Evolutionary conservation across 2,888 invertebrate species (phyloP).

Genomic region (Leptopilina syphax): DNA sequence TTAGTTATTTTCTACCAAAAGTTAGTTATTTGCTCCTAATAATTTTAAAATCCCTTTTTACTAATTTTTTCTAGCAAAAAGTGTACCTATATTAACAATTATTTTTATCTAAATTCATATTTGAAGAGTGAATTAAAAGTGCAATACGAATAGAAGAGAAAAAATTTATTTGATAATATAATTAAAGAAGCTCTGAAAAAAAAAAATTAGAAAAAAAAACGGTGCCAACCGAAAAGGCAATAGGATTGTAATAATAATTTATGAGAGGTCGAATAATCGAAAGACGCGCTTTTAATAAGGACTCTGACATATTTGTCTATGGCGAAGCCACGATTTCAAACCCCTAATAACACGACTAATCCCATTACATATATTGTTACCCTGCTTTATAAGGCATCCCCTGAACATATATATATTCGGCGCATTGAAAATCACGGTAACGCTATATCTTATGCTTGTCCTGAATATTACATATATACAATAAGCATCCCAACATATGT

Average conservation of each 20-base stretch:
- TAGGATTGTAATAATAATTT: conserved; percentile 36
- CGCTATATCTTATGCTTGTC: conserved; percentile 68
- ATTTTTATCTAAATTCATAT: too few species aligned
- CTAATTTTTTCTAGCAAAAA: too few species aligned
- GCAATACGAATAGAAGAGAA: too few species aligned
- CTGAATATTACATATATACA: conserved; percentile 67
- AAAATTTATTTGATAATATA: background rate
- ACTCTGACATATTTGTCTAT: conserved; percentile 38
- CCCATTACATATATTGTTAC: conserved; percentile 64
- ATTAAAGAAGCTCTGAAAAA: background rate
- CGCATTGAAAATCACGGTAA: conserved; percentile 72
- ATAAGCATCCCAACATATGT: conserved; percentile 59
- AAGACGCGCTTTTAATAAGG: conserved; percentile 38
- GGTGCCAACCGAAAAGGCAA: conserved; percentile 12
- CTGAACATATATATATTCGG: conserved; percentile 42
- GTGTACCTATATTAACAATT: too few species aligned
- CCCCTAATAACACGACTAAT: conserved; percentile 67
- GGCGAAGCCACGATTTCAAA: conserved; percentile 38
- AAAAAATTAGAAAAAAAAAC: background rate
- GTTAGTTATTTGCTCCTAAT: too few species aligned
- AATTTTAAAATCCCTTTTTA: too few species aligned
- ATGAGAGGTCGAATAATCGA: conserved; percentile 33
- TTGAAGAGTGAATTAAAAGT: too few species aligned
- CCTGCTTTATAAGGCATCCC: conserved; percentile 51
- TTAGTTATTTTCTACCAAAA: too few species aligned